Evolutionary conservation across 2,797 vertebrate species (phyloP), one percentile per base, ranked within the genome.

Genomic region (Amazona finschi): DNA sequence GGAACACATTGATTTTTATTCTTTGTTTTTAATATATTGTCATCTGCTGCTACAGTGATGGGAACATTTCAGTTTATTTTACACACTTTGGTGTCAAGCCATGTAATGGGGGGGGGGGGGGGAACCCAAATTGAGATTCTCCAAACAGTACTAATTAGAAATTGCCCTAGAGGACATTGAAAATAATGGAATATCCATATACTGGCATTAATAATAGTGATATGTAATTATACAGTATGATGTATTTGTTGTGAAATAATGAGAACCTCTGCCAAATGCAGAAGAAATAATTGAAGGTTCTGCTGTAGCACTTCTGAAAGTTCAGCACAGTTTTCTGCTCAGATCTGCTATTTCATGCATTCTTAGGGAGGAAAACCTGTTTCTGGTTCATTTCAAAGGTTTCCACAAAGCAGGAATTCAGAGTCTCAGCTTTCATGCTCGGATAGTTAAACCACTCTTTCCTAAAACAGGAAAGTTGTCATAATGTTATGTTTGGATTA

Each of bases 231-330:
- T 86, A 75, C 25, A 55, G n/a, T 55, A 30, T 64, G 66, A 21
- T 36, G 73, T 90, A 73, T 50, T 89, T 96, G 62, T 81, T 20
- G 2, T 76, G 70, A 78, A 94, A 94, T 90, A 90, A 84, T 86
- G 50, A 82, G 81, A 85, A 84, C 84, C 46, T 21, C 53, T 91
- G 78, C 55, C 74, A 94, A 93, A 86, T 62, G 62, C 57, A 25
- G 53, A 88, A 90, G 83, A 81, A 93, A 72, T 95, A 96, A 95
- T 83, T 93, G 58, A 57, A 72, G 15, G n/a, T 72, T 95, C 43
- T 69, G 21, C 52, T 47, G 21, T 39, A 80, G 49, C 38, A 43
- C 27, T 75, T 64, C 28, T 53, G 58, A 61, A 91, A 89, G 44
- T 77, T 64, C 67, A 89, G n/a, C 38, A 13, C 8, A 38, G n/a